Evolutionary conservation across 2,797 vertebrate species (phyloP).

Genomic region (Pangasius macronema): DNA sequence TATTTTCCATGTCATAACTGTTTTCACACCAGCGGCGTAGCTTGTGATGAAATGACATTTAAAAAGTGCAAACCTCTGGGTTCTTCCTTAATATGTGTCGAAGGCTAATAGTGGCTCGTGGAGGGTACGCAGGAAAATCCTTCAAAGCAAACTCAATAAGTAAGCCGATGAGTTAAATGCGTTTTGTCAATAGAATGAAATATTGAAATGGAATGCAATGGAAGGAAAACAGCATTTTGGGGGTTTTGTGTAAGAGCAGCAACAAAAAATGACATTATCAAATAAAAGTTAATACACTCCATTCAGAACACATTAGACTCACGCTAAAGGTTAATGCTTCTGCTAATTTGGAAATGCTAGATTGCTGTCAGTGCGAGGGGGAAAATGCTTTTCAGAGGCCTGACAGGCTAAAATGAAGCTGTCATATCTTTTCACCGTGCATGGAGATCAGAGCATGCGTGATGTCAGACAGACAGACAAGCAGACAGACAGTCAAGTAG

Average conservation of each 20-base stretch:
- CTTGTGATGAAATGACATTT: conserved; percentile 6
- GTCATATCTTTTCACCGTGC: conserved; percentile 76
- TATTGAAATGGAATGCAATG: background rate
- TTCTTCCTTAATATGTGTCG: background rate
- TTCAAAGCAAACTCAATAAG: conserved; percentile 20
- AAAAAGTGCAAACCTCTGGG: conserved; percentile 8
- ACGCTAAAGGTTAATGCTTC: conserved; percentile 85
- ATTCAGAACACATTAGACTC: conserved; percentile 77
- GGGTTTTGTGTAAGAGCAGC: background rate
- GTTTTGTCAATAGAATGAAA: conserved; percentile 10
- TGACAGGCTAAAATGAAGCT: conserved; percentile 84
- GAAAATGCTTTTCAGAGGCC: conserved; percentile 79
- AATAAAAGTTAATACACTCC: conserved; percentile 79
- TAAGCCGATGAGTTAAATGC: background rate
- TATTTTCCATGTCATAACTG: background rate
- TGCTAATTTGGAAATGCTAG: conserved; percentile 83
- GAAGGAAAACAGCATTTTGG: conserved; percentile 40
- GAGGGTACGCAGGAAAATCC: background rate
- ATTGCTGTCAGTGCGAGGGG: conserved; percentile 77
- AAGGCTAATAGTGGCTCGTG: conserved; percentile 2
- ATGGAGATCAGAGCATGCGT: conserved; percentile 72
- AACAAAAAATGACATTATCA: conserved; percentile 76
- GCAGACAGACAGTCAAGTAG: conserved; percentile 70
- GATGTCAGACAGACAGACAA: conserved; percentile 71
- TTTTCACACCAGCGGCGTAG: background rate